Evolutionary conservation across 2,797 vertebrate species (phyloP).

Genomic region (Erithacus rubecula): DNA sequence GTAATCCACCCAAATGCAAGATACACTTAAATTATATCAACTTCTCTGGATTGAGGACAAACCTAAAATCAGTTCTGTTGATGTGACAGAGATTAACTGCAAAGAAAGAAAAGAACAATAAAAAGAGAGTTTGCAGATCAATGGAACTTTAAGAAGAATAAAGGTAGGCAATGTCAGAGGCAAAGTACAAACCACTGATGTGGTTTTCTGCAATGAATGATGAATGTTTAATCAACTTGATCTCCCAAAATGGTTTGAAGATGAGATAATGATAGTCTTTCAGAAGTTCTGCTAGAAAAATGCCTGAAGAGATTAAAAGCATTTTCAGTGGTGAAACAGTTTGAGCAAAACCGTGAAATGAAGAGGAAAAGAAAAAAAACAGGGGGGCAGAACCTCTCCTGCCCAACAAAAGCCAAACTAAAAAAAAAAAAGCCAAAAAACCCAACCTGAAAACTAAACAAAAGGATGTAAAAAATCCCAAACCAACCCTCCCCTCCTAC

Average conservation of each 20-base stretch:
- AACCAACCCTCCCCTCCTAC: fast-evolving
- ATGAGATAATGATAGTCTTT: background rate
- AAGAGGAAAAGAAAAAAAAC: background rate
- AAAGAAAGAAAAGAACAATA: background rate
- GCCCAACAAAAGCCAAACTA: background rate
- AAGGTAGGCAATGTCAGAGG: background rate
- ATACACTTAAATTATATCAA: background rate
- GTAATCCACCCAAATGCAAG: background rate
- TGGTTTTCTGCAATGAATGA: background rate
- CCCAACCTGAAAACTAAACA: background rate
- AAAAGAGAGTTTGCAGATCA: background rate
- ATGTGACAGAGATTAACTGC: background rate
- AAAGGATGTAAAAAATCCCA: fast-evolving
- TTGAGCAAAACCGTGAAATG: background rate
- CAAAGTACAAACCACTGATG: background rate
- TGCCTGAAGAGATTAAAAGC: background rate
- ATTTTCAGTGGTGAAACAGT: background rate
- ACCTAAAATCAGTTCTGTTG: background rate
- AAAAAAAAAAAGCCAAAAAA: background rate
- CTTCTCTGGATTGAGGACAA: background rate
- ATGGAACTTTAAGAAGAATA: background rate
- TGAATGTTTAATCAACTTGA: background rate
- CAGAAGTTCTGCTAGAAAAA: background rate
- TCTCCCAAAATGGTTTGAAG: background rate
- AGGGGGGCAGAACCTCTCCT: fast-evolving